Evolutionary conservation across 2,113 vertebrate genomes (phyloP).

Genomic region (Syngnathus floridae): DNA sequence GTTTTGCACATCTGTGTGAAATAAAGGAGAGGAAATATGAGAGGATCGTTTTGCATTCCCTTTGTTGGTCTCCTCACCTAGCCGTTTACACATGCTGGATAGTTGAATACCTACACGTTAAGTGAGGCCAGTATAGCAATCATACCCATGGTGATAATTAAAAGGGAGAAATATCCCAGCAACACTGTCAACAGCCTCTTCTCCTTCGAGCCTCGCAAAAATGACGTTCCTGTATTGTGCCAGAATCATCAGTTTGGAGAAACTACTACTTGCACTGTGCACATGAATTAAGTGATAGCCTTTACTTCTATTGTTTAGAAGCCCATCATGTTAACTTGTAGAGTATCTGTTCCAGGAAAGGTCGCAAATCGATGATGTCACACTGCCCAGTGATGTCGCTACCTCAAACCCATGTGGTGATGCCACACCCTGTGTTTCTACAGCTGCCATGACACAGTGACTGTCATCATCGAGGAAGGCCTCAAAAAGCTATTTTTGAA

Average conservation of each 20-base stretch:
- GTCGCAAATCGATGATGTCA: slow-evolving; percentile 1
- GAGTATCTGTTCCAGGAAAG: not conserved
- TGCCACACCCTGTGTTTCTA: slow-evolving; percentile 10
- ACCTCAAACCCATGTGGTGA: slow-evolving; percentile 13
- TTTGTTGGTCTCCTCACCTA: not conserved
- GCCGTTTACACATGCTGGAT: not conserved
- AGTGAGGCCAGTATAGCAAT: not conserved
- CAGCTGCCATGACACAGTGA: slow-evolving; percentile 3
- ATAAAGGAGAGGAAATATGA: too few species aligned
- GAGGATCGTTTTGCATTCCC: too few species aligned
- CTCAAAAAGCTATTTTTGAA: not conserved
- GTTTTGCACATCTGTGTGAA: too few species aligned
- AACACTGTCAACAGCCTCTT: not conserved
- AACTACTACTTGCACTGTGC: not conserved
- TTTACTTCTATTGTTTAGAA: too few species aligned
- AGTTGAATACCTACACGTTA: not conserved
- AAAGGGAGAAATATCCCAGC: not conserved
- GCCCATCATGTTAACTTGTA: not conserved
- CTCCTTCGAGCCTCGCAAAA: not conserved
- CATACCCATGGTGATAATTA: not conserved
- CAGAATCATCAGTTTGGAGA: not conserved
- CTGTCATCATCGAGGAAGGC: slow-evolving; percentile 6
- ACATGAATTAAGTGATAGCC: not conserved
- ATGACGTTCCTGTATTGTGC: not conserved
- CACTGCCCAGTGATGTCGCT: slow-evolving; percentile 10